Evolutionary conservation across 2,797 vertebrate genomes (phyloP).

Genomic region (Bufotes viridis): DNA sequence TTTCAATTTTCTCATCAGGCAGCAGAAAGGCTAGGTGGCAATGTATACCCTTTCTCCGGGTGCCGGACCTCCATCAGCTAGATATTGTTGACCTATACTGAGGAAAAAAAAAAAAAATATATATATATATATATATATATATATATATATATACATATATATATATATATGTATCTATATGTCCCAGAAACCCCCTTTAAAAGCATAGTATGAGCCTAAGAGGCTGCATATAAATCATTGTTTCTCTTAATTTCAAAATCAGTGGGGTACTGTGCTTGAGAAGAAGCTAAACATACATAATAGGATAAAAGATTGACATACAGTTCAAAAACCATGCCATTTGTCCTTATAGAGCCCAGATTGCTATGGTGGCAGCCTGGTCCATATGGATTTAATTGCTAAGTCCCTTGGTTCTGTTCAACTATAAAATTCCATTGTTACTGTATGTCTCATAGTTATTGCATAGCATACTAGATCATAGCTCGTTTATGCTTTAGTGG

Average conservation of each 20-base stretch:
- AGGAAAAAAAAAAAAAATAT: too few species aligned
- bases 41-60: too few species aligned
- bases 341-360: background rate
- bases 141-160: too few species aligned
- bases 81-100: too few species aligned
- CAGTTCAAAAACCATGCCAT: too few species aligned
- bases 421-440: background rate
- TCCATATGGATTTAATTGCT: background rate
- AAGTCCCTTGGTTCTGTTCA: background rate
- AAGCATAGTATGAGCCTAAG: background rate
- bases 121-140: too few species aligned
- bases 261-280: background rate
- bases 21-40: too few species aligned
- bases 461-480: background rate
- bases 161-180: too few species aligned
- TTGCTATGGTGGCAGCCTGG: background rate
- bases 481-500: background rate
- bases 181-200: too few species aligned
- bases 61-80: too few species aligned
- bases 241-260: background rate
- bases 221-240: background rate
- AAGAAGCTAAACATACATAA: background rate
- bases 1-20: too few species aligned
- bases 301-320: background rate
- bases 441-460: background rate